Evolutionary conservation across 2,888 invertebrate species (phyloP), one percentile per base, ranked within the genome.

Genomic region (Eristalinus sepulchralis): DNA sequence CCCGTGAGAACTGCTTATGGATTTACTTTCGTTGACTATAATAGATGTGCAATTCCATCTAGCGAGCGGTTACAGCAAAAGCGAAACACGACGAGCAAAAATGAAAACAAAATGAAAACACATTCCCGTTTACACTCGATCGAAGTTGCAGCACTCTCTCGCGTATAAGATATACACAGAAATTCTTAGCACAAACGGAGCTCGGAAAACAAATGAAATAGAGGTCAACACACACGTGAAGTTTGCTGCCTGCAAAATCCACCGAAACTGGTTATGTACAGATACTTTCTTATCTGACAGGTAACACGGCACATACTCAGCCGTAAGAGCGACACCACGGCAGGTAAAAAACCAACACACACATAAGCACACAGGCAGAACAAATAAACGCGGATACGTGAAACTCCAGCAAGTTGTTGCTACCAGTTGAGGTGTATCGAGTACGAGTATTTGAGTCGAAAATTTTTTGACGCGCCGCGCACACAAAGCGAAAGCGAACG

Each of bases 221-320:
- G 78, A 83, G 86, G 86, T 86, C 86, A 86, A 83, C 83, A 86
- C 78, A 86, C 78, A 86, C 86, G 86, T 86, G 86, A 83, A 86
- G 22, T 71, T 79, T 78, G 75, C 66, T 83, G 83, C 83, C 70
- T 75, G 83, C 83, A 55, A 77, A 86, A 73, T 78, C 66, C 63
- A 71, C 64, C 39, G 27, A 86, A 86, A 86, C 86, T 75, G 86
- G 86, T 86, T 84, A 71, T 57, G 57, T 57, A 66, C 73, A 53
- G 47, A 73, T 70, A 68, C 63, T 57, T 73, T 68, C 67, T 68
- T 72, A 82, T 70, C 64, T 55, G 55, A 73, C 85, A 77, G 82
- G 85, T 85, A 85, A 77, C 67, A 72, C 75, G 71, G 27, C 71
- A 81, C 77, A 47, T 17, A 47, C 47, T 47, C n/a, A n/a, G 17